Conservation (phyloP, 2,888 invertebrate species). For the Chesias legatella region DNA sequence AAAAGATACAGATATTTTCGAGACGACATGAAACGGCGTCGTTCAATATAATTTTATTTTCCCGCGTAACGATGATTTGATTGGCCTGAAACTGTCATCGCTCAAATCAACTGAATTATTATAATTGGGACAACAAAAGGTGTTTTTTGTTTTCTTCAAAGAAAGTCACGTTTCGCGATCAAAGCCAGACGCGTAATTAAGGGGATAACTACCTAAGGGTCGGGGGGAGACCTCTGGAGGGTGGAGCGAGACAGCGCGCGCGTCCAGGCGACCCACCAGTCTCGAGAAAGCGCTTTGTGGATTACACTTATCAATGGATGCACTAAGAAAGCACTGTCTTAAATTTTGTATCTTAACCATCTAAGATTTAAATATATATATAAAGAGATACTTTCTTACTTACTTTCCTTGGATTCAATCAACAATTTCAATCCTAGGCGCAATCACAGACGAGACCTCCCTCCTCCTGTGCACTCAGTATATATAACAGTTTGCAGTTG, state of each 20-base stretch:
- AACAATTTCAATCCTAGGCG: no score
- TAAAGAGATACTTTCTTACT: no score
- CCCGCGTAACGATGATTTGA: slow-evolving; percentile 3
- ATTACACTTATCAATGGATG: no score
- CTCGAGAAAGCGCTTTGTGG: neutral
- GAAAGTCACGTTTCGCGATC: slow-evolving; percentile 16
- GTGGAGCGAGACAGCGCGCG: slow-evolving; percentile 2
- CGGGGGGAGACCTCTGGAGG: neutral
- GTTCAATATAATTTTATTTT: slow-evolving; percentile 6
- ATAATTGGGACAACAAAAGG: slow-evolving; percentile 33
- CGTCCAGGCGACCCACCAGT: neutral
- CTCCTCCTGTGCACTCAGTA: no score
- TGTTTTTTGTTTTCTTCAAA: slow-evolving; percentile 27
- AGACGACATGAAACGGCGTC: no score
- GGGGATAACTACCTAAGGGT: slow-evolving; percentile 22
- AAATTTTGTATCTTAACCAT: no score
- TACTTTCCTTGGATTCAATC: no score
- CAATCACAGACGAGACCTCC: no score
- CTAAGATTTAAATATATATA: no score
- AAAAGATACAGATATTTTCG: no score
- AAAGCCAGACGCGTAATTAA: slow-evolving; percentile 23
- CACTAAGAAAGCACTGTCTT: no score
- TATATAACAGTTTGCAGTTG: no score
- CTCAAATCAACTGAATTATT: slow-evolving; percentile 34
- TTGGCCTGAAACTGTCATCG: slow-evolving; percentile 3